A percentile compares a stretch with the other conserved stretches of the same genome.
phyloP scores from a whole-genome alignment of 2,113 vertebrate species.

The Oceanodroma tethys region DNA sequence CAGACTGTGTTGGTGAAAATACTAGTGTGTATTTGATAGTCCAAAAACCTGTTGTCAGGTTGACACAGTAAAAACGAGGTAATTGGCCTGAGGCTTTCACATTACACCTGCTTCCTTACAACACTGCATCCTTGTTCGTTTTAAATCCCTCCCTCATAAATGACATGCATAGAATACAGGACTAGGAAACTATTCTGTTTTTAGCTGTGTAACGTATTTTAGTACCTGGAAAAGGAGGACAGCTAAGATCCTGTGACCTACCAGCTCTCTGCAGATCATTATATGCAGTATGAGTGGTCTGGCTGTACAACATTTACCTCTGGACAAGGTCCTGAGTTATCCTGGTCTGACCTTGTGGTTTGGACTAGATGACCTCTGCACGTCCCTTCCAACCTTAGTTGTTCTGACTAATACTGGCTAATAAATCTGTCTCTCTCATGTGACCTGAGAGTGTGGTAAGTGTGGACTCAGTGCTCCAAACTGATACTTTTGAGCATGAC shows the following conservation, averaged over 20 bases:
- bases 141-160: not conserved
- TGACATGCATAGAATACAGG: not conserved
- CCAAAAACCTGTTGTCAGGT: not conserved
- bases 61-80: not conserved
- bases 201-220: not conserved
- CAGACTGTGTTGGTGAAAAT: not conserved
- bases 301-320: not conserved
- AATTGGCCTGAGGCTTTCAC: not conserved
- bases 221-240: not conserved
- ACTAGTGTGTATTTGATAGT: not conserved
- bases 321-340: not conserved
- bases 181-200: not conserved
- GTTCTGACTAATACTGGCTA: not conserved
- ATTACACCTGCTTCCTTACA: not conserved
- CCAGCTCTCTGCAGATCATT: not conserved
- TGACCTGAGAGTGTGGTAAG: not conserved
- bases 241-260: not conserved
- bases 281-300: not conserved
- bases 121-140: not conserved
- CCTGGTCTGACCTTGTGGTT: not conserved
- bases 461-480: not conserved
- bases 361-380: not conserved
- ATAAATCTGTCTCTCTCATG: rapidly evolving
- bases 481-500: not conserved
- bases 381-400: not conserved